These are phyloP conservation scores for Pagrus major DNA, from an alignment of 2,113 vertebrate species.

Conservation along the genomic window DNA sequence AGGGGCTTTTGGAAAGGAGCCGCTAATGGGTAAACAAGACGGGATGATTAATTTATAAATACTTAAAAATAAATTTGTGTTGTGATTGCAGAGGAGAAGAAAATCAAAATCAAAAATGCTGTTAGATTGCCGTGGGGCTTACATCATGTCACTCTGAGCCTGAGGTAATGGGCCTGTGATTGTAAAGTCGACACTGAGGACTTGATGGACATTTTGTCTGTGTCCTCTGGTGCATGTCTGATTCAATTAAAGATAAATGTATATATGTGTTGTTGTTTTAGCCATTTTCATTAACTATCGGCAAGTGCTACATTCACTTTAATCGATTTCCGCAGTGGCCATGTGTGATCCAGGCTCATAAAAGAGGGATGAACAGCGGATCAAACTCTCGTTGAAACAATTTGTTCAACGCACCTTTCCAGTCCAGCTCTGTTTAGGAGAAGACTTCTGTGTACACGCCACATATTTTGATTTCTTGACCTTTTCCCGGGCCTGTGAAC, in stretches of 20 bases:
- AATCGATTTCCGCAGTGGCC: too few relatives aligned
- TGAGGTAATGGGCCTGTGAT: slow-evolving; percentile 8
- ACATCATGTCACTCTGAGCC: slow-evolving; percentile 14
- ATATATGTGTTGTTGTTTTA: too few relatives aligned
- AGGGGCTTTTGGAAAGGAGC: slow-evolving; percentile 40
- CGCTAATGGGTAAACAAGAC: slow-evolving; percentile 61
- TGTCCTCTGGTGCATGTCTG: too few relatives aligned
- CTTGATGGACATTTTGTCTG: too few relatives aligned
- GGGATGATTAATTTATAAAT: slow-evolving; percentile 47
- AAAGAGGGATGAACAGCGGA: slow-evolving; percentile 1
- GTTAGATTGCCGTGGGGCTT: not conserved
- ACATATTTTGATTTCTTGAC: slow-evolving; percentile 4
- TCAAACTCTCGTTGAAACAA: not conserved
- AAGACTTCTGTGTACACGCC: not conserved
- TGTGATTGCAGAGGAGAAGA: slow-evolving; percentile 16
- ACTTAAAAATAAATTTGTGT: slow-evolving; percentile 38
- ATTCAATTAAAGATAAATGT: too few relatives aligned
- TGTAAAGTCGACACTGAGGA: slow-evolving; percentile 11
- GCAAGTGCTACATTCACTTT: too few relatives aligned
- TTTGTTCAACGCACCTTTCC: not conserved
- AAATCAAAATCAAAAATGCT: slow-evolving; percentile 8
- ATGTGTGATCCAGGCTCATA: not conserved
- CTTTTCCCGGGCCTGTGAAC: not conserved
- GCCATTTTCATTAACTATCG: too few relatives aligned
- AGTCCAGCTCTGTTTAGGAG: not conserved